Base-by-base conservation (phyloP, 2,888 invertebrate genomes). In the Melikaiella ostensackeni region DNA sequence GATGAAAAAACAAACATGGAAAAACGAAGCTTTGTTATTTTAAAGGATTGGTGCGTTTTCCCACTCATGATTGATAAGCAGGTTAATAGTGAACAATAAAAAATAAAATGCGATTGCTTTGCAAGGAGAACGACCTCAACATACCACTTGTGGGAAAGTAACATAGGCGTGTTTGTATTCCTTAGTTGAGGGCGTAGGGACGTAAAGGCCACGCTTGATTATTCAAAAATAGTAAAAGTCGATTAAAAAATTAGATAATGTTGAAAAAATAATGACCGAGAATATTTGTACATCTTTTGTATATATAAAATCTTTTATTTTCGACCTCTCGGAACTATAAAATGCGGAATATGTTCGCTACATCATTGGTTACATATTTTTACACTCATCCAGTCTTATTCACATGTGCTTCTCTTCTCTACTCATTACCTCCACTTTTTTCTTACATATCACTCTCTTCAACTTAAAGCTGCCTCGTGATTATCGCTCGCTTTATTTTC, bases 51-150 rank as follows among this genome's bases (percentile, higher is more conserved):
- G 42, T 42, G 27, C 42, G 19, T 66, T 42, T 66, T 66, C 42
- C 42, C 19, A 66, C 38, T 46, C 66, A 66, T 38, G 66, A 46
- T 27, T 66, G 8, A 46, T 66, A 66, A 66, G 19, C 13, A 42
- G 42, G 38, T 66, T 42, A 66, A 66, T 66, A 42, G 64, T 38
- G 64, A 35, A 66, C 24, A 46, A 66, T 66, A 27, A 66, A 66
- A 42, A 66, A 66, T 64, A 42, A 8, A 38, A 42, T 66, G 16
- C 42, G 33, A 46, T 27, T 38, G 42, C 27, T 38, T 46, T 63
- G 63, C 38, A 38, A 63, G 38, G 38, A 63, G 13, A 63, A 63
- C 63, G 63, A 63, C 63, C 63, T 63, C 63, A 63, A 63, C 63
- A 63, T 63, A 38, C 19, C 27, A 46, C 27, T 46, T 66, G 42